These are phyloP conservation scores for Tokudaia muenninki DNA, from an alignment of 2,797 vertebrate species.

Conservation along the genomic window DNA sequence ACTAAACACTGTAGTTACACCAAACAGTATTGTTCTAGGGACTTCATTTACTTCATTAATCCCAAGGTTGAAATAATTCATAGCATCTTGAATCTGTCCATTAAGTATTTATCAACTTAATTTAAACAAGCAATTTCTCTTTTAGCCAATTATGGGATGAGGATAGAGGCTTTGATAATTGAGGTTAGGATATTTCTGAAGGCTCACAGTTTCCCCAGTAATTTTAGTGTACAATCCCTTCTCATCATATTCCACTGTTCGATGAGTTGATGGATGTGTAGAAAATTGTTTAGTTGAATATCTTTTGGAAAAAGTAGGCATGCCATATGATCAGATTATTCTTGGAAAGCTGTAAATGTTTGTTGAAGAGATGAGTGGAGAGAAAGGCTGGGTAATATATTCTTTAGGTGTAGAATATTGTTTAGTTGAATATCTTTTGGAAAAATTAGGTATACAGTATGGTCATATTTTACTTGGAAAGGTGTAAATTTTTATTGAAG, in stretches of 20 bases:
- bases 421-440: neutral
- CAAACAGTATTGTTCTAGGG: neutral
- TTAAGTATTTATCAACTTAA: neutral
- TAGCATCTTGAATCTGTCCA: neutral
- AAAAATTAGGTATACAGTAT: neutral
- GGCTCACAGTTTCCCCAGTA: neutral
- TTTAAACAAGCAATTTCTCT: neutral
- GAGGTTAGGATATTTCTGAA: neutral
- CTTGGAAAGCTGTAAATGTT: slow-evolving; percentile 90
- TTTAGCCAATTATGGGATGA: neutral
- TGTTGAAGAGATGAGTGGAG: slow-evolving; percentile 85
- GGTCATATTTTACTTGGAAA: slow-evolving; percentile 78
- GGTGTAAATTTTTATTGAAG: slow-evolving; percentile 90
- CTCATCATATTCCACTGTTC: neutral
- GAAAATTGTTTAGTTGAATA: neutral
- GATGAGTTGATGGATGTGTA: neutral
- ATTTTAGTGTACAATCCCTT: neutral
- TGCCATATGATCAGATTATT: neutral
- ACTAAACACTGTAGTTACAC: neutral
- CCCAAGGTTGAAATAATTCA: neutral
- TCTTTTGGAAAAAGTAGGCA: neutral
- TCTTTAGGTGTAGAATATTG: neutral
- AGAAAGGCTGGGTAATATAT: slow-evolving; percentile 89
- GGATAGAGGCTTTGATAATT: neutral
- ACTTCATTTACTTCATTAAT: neutral